Conservation (phyloP, 1,140 invertebrate species). For the Gyrodactylus bullatarudis region DNA sequence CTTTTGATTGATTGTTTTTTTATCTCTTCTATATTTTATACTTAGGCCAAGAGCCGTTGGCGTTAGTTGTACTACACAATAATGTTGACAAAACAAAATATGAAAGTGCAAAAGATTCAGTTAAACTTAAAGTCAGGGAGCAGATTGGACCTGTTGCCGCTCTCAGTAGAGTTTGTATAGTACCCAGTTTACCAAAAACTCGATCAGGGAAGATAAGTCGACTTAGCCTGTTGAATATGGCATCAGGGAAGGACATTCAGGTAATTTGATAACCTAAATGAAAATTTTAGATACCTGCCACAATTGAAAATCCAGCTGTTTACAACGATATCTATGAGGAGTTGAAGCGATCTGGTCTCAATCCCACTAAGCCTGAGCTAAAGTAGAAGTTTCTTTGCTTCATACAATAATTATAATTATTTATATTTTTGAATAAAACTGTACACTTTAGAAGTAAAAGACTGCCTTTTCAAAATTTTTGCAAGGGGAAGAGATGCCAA, state of each 20-base stretch:
- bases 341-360: slow-evolving; percentile 15
- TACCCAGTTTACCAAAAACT: slow-evolving; percentile 39
- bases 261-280: slow-evolving; percentile 16
- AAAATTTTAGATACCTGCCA: slow-evolving; percentile 30
- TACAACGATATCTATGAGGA: slow-evolving; percentile 36
- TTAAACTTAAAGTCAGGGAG: slow-evolving; percentile 29
- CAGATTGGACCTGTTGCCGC: slow-evolving; percentile 54
- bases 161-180: slow-evolving; percentile 37
- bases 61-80: not conserved
- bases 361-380: slow-evolving; percentile 1
- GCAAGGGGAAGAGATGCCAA: not conserved
- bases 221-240: slow-evolving; percentile 46
- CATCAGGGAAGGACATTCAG: slow-evolving; percentile 36
- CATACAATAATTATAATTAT: not conserved
- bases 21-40: too few species aligned
- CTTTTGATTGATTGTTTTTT: too few species aligned
- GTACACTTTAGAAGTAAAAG: not conserved
- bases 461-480: not conserved
- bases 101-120: slow-evolving; percentile 15
- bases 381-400: not conserved
- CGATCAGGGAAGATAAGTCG: slow-evolving; percentile 42
- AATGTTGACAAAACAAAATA: slow-evolving; percentile 10
- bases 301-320: slow-evolving; percentile 44
- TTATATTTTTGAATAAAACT: not conserved
- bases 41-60: slow-evolving; percentile 3